Base-by-base conservation (phyloP, 2,113 vertebrate genomes). In the Dasyornis broadbenti region DNA sequence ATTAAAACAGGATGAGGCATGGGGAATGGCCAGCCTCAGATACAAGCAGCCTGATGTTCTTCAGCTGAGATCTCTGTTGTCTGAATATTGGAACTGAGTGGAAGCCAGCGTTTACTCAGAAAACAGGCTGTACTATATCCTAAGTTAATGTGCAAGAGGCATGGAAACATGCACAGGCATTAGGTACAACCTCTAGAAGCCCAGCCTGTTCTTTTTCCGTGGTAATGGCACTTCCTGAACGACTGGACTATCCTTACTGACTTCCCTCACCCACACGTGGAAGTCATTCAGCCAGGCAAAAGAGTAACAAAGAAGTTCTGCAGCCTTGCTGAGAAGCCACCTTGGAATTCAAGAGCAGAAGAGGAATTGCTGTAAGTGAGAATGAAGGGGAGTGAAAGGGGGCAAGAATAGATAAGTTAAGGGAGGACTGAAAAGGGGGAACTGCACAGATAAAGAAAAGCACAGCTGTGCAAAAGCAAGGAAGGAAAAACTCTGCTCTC, bases 41-140 rank as follows among this genome's bases (percentile, higher is more conserved):
- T 3, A 63, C 20, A 71, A 75, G 27, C 15, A 85, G 9, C 8
- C 17, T 35, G 3, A 23, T 40, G 28, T 40, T 79, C 53, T 40
- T 45, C 79, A 85, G 5, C 19, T 37, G 24, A 52, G 30, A 42
- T 89, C 39, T 54, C 56, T 39, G 1, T 2, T 52, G n/a, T 24
- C 37, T 81, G 59, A 77, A 65, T 66, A 61, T 37, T 5, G 57
- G 64, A 83, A 47, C 15, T 52, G 50, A 60, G 40, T 40, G 39
- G 5, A 47, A 82, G 23, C 24, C 35, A 63, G 23, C 45, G 13
- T 30, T 53, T n/a, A 33, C 35, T 42, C 9, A 3, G 54, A 89
- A 89, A 87, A 63, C 0, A 0, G 10, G 7, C 17, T 68, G 39
- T 60, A 10, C 17, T 61, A 5, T 9, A 52, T 4, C n/a, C 37